These are phyloP conservation scores for Leptinotarsa haldemani DNA, from an alignment of 2,888 invertebrate genomes.

Conservation along the genomic window DNA sequence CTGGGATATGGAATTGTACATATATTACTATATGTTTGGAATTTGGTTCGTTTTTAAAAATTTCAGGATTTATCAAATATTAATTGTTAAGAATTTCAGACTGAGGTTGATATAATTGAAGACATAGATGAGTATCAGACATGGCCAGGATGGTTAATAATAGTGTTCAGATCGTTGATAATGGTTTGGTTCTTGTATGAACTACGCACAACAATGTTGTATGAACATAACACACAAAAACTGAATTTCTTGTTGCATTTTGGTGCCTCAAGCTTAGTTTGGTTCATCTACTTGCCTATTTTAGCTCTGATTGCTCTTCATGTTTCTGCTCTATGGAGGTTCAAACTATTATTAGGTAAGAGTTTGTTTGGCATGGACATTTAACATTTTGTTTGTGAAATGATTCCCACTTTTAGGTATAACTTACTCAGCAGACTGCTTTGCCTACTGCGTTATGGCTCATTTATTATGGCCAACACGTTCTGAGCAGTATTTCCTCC, in stretches of 20 bases:
- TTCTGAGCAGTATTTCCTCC: slow-evolving; percentile 89
- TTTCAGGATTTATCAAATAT: not conserved
- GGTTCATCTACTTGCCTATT: slow-evolving; percentile 97
- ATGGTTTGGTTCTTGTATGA: slow-evolving; percentile 91
- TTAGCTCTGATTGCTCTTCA: slow-evolving; percentile 93
- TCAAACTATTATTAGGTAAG: slow-evolving; percentile 91
- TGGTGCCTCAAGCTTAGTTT: slow-evolving; percentile 96
- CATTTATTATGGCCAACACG: slow-evolving; percentile 96
- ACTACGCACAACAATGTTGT: slow-evolving; percentile 80
- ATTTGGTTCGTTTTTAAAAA: slow-evolving; percentile 79
- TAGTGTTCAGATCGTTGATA: slow-evolving; percentile 85
- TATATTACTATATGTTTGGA: slow-evolving; percentile 94
- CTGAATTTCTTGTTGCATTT: slow-evolving; percentile 95
- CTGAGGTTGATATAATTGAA: slow-evolving; percentile 94
- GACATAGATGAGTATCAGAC: slow-evolving; percentile 98
- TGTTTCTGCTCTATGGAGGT: slow-evolving; percentile 95
- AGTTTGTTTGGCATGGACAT: no score
- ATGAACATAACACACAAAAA: slow-evolving; percentile 85
- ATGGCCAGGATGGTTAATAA: slow-evolving; percentile 96
- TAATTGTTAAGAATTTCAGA: slow-evolving; percentile 69
- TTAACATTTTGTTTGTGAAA: not conserved
- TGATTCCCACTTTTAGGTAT: slow-evolving; percentile 75
- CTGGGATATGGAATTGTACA: slow-evolving; percentile 91
- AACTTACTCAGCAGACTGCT: slow-evolving; percentile 94
- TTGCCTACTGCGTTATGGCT: slow-evolving; percentile 95